Evolutionary conservation across 2,888 invertebrate genomes (phyloP).

Genomic region (Synanthedon tipuliformis): DNA sequence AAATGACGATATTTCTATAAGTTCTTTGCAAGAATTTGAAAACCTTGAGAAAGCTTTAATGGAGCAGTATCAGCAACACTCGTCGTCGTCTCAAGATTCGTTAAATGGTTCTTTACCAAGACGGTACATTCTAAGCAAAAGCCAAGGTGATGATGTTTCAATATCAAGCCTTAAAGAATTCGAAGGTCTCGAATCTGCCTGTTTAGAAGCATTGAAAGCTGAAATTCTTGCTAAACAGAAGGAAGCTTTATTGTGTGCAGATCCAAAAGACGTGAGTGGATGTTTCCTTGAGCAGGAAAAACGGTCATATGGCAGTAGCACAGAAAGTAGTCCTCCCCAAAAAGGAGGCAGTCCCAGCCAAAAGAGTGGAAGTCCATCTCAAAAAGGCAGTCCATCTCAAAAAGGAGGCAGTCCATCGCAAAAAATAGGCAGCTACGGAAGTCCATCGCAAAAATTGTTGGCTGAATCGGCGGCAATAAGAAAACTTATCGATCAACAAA

Average conservation of each 20-base stretch:
- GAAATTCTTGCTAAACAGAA: conserved; percentile 88
- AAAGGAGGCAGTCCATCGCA: conserved; percentile 62
- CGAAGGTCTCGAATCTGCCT: conserved; percentile 90
- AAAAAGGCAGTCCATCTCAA: conserved; percentile 59
- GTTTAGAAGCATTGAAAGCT: conserved; percentile 84
- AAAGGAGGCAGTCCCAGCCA: conserved; percentile 59
- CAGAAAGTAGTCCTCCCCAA: conserved; percentile 70
- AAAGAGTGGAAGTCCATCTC: conserved; percentile 37
- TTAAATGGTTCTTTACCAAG: conserved; percentile 85
- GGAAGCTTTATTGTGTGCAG: conserved; percentile 78
- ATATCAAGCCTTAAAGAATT: conserved; percentile 91
- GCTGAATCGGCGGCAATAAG: conserved; percentile 59
- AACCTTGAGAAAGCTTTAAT: conserved; percentile 87
- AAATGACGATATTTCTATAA: conserved; percentile 91
- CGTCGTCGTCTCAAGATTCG: conserved; percentile 88
- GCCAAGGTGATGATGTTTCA: conserved; percentile 87
- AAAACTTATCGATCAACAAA: conserved; percentile 61
- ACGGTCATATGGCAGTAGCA: conserved; percentile 68
- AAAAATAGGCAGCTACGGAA: conserved; percentile 54
- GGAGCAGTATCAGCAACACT: conserved; percentile 79
- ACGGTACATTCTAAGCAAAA: conserved; percentile 76
- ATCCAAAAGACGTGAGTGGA: conserved; percentile 62
- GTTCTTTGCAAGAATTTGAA: conserved; percentile 95
- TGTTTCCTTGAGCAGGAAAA: conserved; percentile 64
- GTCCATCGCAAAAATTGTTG: conserved; percentile 58